Evolutionary conservation across 2,797 vertebrate genomes (phyloP).

Genomic region (Nyctalus aviator): DNA sequence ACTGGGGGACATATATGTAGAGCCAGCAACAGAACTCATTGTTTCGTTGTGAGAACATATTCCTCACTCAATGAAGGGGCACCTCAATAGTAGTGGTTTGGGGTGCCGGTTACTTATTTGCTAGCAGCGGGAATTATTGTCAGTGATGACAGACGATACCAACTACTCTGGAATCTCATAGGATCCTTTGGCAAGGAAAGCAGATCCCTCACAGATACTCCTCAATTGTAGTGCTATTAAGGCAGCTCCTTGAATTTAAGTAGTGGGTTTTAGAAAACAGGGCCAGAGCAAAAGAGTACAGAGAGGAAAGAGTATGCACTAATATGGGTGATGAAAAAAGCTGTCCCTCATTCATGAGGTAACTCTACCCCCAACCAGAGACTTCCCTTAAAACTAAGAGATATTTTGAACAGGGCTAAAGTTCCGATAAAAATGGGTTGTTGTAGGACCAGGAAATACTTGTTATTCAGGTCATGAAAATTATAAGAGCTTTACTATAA

Average conservation of each 20-base stretch:
- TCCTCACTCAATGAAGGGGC: too few relatives aligned
- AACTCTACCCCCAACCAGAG: background rate
- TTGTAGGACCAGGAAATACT: background rate
- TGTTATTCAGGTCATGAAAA: conserved; percentile 12
- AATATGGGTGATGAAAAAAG: background rate
- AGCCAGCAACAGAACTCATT: too few relatives aligned
- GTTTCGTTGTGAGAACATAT: background rate
- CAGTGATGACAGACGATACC: background rate
- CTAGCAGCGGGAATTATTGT: background rate
- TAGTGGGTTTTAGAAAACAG: background rate
- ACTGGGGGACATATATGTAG: rapidly evolving
- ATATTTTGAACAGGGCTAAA: background rate
- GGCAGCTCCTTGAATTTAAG: background rate
- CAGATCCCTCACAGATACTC: background rate
- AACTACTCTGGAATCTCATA: background rate
- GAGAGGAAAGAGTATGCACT: background rate
- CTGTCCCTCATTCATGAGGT: background rate
- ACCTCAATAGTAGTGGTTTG: background rate
- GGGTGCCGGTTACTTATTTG: background rate
- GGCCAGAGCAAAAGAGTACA: background rate
- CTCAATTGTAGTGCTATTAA: background rate
- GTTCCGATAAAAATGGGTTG: background rate
- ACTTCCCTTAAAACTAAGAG: background rate
- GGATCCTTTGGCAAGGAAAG: background rate
- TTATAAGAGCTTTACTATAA: background rate